phyloP scores from a whole-genome alignment of 2,888 invertebrate genomes.

The Leucophenga montana region DNA sequence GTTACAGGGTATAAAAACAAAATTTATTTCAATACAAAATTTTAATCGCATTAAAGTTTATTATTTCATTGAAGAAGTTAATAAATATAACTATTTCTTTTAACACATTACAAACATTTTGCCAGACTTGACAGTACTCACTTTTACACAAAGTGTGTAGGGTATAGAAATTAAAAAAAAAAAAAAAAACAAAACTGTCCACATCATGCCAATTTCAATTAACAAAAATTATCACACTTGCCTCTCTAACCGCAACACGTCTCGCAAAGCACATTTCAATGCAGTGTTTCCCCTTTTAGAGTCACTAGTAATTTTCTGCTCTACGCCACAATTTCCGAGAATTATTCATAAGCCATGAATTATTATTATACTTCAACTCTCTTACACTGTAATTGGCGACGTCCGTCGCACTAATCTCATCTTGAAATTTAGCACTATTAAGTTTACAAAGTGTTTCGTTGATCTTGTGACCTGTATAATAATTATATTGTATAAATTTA shows the following conservation, averaged over 20 bases:
- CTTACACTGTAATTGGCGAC: conserved; percentile 50
- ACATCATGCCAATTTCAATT: conserved; percentile 46
- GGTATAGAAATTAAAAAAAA: no score
- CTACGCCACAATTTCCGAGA: conserved; percentile 3
- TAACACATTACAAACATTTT: no score
- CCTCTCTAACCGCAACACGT: background rate
- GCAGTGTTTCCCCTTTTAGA: background rate
- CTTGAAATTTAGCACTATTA: no score
- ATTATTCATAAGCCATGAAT: conserved; percentile 6
- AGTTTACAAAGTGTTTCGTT: background rate
- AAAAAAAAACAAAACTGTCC: background rate
- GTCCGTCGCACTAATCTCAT: conserved; percentile 36
- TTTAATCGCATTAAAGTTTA: no score
- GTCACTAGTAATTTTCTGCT: conserved; percentile 24
- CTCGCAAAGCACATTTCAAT: no score
- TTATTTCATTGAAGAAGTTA: no score
- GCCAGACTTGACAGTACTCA: no score
- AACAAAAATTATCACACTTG: conserved; percentile 32
- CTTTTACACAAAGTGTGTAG: no score
- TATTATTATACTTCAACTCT: conserved; percentile 12
- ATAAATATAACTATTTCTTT: no score
- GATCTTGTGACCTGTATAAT: conserved; percentile 17
- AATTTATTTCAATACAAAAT: no score
- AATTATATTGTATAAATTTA: no score
- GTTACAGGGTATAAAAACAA: no score